A percentile compares a stretch with the other conserved stretches of the same genome.
Evolutionary conservation across 2,888 invertebrate genomes (phyloP).

Genomic region (Aspidapion aeneum): DNA sequence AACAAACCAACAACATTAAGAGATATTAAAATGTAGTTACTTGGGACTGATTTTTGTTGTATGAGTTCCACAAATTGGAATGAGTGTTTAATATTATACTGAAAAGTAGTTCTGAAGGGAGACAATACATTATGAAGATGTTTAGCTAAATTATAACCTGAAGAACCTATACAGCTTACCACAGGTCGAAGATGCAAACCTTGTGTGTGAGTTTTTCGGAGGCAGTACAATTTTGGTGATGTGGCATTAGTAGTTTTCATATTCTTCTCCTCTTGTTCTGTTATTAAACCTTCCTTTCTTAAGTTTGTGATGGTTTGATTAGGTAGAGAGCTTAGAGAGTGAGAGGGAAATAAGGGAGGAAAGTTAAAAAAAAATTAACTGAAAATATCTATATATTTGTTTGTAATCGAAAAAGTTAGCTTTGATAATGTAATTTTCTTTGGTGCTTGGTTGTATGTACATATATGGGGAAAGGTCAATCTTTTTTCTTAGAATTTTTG

Average conservation of each 20-base stretch:
- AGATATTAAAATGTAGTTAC: neutral
- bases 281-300: neutral
- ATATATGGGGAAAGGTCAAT: no score
- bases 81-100: neutral
- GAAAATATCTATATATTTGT: no score
- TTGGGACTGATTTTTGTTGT: neutral
- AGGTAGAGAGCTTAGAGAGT: no score
- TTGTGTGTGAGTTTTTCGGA: neutral
- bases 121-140: neutral
- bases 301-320: neutral
- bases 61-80: neutral
- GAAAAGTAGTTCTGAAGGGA: neutral
- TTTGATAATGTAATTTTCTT: no score
- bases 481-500: no score
- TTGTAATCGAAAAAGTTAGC: no score
- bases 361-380: no score
- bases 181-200: neutral
- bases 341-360: no score
- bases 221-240: neutral
- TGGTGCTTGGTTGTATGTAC: no score
- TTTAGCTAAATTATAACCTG: neutral
- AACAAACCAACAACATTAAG: neutral
- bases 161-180: neutral
- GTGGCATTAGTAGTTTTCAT: neutral
- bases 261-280: neutral